Conservation (phyloP, 2,888 invertebrate species). For the Cataglyphis albicans region DNA sequence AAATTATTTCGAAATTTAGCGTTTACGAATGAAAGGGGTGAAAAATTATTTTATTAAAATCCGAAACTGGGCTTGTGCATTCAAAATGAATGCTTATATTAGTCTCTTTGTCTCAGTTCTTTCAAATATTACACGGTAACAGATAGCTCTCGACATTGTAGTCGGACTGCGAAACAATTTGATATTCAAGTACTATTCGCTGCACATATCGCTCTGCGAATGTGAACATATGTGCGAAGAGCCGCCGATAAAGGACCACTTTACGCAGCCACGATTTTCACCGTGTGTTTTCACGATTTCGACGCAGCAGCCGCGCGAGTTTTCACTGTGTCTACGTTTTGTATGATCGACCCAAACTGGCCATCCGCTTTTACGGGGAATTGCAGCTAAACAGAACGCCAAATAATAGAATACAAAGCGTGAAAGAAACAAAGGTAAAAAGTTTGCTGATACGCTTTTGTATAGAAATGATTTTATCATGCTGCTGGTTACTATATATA, state of each 20-base stretch:
- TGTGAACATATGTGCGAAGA: slow-evolving; percentile 7
- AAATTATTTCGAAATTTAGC: background rate
- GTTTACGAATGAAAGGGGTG: background rate
- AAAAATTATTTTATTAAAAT: slow-evolving; percentile 18
- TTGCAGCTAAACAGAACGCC: slow-evolving; percentile 7
- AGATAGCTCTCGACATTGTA: slow-evolving; percentile 23
- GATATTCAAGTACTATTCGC: slow-evolving; percentile 44
- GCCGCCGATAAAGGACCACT: slow-evolving; percentile 40
- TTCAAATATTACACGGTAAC: slow-evolving; percentile 11
- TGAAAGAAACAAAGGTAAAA: slow-evolving; percentile 24
- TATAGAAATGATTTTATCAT: background rate
- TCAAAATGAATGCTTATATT: slow-evolving; percentile 25
- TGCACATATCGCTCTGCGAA: slow-evolving; percentile 19
- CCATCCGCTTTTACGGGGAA: slow-evolving; percentile 20
- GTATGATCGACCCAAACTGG: slow-evolving; percentile 22
- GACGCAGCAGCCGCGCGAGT: slow-evolving; percentile 6
- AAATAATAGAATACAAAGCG: slow-evolving; percentile 25
- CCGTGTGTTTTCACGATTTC: slow-evolving; percentile 12
- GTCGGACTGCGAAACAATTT: slow-evolving; percentile 37
- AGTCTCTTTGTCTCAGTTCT: slow-evolving; percentile 35
- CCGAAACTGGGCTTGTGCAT: background rate
- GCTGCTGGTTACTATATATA: background rate
- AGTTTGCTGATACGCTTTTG: background rate
- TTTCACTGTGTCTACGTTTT: slow-evolving; percentile 19
- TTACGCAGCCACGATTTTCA: slow-evolving; percentile 31